These are phyloP conservation scores for Malthinus flaveolus DNA, from an alignment of 2,888 invertebrate species.

Conservation along the genomic window DNA sequence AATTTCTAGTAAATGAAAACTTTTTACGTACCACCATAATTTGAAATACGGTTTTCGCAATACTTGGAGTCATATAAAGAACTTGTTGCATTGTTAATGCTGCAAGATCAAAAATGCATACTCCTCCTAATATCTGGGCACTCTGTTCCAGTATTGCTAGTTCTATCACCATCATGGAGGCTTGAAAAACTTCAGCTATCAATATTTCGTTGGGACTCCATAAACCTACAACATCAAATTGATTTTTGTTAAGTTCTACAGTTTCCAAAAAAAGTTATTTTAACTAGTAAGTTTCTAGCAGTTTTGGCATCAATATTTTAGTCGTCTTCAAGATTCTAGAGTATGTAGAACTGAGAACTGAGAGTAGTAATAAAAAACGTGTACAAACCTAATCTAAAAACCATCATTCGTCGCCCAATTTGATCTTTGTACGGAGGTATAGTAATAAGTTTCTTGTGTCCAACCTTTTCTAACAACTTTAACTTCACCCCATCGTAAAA, in stretches of 20 bases:
- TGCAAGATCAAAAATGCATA: slow-evolving; percentile 75
- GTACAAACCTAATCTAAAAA: slow-evolving; percentile 69
- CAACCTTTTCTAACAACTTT: slow-evolving; percentile 64
- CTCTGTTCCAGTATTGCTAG: slow-evolving; percentile 74
- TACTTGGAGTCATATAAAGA: slow-evolving; percentile 72
- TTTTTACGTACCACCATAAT: slow-evolving; percentile 66
- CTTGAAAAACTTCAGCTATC: slow-evolving; percentile 72
- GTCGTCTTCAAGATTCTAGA: too few relatives aligned
- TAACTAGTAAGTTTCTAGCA: too few relatives aligned
- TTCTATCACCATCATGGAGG: slow-evolving; percentile 71
- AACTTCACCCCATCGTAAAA: slow-evolving; percentile 70
- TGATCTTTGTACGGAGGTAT: slow-evolving; percentile 79
- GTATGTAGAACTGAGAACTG: too few relatives aligned
- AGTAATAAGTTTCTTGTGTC: slow-evolving; percentile 68
- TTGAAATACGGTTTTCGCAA: slow-evolving; percentile 70
- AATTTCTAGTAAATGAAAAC: slow-evolving; percentile 36
- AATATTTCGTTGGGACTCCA: slow-evolving; percentile 73
- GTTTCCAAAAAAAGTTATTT: too few relatives aligned
- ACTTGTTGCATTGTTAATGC: slow-evolving; percentile 72
- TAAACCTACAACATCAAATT: too few relatives aligned
- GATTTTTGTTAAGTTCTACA: too few relatives aligned
- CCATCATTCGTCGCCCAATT: slow-evolving; percentile 69
- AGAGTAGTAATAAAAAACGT: background rate
- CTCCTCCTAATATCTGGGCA: slow-evolving; percentile 76
- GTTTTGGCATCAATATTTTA: too few relatives aligned